Percentiles rank a stretch among this genome's conserved stretches.
Conservation (phyloP, 2,113 vertebrate species). For the Dicaeum eximium region DNA sequence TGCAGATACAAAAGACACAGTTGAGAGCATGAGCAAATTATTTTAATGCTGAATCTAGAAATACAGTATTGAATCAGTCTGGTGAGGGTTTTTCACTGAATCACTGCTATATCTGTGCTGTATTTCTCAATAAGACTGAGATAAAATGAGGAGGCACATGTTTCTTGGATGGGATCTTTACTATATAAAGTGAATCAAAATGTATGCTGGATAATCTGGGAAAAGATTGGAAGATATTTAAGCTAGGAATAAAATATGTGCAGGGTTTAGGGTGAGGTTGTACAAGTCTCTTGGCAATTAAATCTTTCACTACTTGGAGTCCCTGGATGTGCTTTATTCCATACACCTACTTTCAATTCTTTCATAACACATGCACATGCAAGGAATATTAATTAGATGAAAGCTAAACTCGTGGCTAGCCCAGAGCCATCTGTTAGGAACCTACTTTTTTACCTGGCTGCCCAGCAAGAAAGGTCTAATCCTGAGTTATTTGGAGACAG, state of each 20-base stretch:
- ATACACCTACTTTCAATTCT: neutral
- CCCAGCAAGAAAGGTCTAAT: conserved; percentile 33
- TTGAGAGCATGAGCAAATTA: neutral
- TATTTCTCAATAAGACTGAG: neutral
- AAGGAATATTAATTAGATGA: conserved; percentile 40
- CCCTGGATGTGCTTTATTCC: neutral
- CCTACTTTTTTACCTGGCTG: conserved; percentile 25
- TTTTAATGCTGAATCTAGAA: neutral
- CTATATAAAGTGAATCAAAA: neutral
- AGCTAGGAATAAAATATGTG: neutral
- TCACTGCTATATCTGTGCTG: neutral
- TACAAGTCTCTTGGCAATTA: neutral
- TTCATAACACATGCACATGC: neutral
- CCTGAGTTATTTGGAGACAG: neutral
- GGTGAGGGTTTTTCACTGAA: neutral
- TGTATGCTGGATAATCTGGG: neutral
- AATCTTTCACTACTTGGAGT: neutral
- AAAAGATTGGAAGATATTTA: neutral
- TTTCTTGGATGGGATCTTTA: neutral
- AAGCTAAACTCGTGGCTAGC: neutral
- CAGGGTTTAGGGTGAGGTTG: neutral
- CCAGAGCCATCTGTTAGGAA: conserved; percentile 21
- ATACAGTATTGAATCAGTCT: neutral
- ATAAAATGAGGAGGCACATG: neutral
- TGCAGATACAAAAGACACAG: neutral